phyloP scores from a whole-genome alignment of 2,113 vertebrate species.

The Ivindomyrus marchei region DNA sequence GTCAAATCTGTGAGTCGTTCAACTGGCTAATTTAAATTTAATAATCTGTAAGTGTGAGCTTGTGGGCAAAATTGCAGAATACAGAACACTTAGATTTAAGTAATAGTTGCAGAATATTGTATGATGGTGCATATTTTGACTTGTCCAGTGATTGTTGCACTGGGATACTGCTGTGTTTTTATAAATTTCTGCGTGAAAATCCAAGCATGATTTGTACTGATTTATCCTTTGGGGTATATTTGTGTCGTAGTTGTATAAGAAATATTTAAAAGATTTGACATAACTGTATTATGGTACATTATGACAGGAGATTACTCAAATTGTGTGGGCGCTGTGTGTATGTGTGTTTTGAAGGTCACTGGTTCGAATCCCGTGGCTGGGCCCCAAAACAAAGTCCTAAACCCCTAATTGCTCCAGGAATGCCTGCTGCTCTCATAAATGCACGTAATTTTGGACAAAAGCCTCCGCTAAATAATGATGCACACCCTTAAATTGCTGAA shows the following conservation, averaged over 20 bases:
- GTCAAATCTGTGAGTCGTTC: not conserved
- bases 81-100: not conserved
- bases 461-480: not conserved
- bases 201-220: not conserved
- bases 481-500: not conserved
- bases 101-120: not conserved
- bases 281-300: not conserved
- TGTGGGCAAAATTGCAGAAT: not conserved
- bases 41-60: not conserved
- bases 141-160: not conserved
- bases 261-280: not conserved
- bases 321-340: not conserved
- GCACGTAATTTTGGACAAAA: not conserved
- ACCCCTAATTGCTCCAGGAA: not conserved
- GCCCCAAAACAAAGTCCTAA: not conserved
- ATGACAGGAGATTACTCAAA: not conserved
- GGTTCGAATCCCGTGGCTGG: not conserved
- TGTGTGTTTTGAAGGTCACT: not conserved
- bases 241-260: not conserved
- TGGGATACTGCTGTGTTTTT: not conserved
- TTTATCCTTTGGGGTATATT: not conserved
- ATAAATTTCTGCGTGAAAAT: not conserved
- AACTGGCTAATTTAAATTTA: not conserved
- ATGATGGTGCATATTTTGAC: not conserved
- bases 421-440: not conserved